Conservation (phyloP, 92 coral and sea anemone genomes). For the Pocillopora meandrina region DNA sequence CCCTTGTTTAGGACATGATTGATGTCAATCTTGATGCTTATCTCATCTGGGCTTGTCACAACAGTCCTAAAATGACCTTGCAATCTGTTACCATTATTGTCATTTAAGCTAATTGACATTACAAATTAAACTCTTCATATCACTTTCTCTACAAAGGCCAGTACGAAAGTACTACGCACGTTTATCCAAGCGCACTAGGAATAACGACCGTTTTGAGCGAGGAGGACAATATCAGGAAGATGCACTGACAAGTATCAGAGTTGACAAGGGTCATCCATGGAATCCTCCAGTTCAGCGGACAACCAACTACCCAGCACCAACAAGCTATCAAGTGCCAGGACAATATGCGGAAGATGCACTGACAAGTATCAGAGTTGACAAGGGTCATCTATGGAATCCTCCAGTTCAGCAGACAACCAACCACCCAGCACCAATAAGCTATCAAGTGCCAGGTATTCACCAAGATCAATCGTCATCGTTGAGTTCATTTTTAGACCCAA, state of each 20-base stretch:
- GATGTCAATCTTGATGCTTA: too few species aligned
- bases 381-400: not conserved
- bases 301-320: not conserved
- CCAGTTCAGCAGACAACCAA: not conserved
- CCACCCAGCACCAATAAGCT: not conserved
- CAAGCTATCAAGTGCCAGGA: too few species aligned
- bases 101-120: not conserved
- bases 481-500: too few species aligned
- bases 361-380: constrained; percentile 1
- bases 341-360: not conserved
- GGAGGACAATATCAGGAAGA: not conserved
- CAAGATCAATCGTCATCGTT: not conserved
- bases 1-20: too few species aligned
- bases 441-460: not conserved
- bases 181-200: not conserved
- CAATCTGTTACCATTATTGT: not conserved
- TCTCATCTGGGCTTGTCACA: too few species aligned
- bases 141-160: constrained; percentile 20
- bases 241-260: not conserved
- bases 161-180: constrained; percentile 12
- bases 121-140: too few species aligned
- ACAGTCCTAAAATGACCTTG: not conserved
- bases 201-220: not conserved
- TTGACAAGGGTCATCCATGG: not conserved
- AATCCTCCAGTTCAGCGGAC: not conserved